A percentile compares a stretch with the other conserved stretches of the same genome.
phyloP scores from a whole-genome alignment of 2,888 invertebrate species.

The Mythimna albipuncta region DNA sequence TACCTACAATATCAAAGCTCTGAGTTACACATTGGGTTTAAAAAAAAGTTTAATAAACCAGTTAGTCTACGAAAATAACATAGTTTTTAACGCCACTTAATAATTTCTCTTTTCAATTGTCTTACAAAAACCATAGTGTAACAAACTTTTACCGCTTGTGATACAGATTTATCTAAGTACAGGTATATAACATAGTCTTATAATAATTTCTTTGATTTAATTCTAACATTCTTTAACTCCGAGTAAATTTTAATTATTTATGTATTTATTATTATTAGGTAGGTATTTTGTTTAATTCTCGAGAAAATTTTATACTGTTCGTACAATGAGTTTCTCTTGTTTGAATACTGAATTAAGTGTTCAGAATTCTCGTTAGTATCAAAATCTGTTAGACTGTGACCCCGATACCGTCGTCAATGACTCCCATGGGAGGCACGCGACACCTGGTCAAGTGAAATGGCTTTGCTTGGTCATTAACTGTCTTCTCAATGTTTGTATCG shows the following conservation, averaged over 20 bases:
- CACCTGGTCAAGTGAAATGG: constrained; percentile 10
- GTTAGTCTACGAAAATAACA: background rate
- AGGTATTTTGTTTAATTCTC: constrained; percentile 14
- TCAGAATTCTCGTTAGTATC: background rate
- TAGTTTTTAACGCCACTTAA: background rate
- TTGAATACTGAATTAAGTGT: constrained; percentile 36
- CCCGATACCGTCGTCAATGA: constrained; percentile 14
- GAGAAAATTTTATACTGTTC: constrained; percentile 20
- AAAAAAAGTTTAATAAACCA: background rate
- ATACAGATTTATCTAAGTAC: no score
- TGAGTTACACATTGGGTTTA: background rate
- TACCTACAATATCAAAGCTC: background rate
- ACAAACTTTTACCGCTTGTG: no score
- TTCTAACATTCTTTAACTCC: no score
- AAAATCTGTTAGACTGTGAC: constrained; percentile 26
- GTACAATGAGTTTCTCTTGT: background rate
- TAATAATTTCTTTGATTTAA: no score
- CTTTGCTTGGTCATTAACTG: background rate
- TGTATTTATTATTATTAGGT: no score
- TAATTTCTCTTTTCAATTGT: no score
- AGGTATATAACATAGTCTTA: no score
- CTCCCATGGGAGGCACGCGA: constrained; percentile 28
- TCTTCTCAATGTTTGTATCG: background rate
- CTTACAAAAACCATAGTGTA: no score
- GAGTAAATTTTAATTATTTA: no score